phyloP scores from a whole-genome alignment of 2,113 vertebrate species.

The Pristiophorus japonicus region DNA sequence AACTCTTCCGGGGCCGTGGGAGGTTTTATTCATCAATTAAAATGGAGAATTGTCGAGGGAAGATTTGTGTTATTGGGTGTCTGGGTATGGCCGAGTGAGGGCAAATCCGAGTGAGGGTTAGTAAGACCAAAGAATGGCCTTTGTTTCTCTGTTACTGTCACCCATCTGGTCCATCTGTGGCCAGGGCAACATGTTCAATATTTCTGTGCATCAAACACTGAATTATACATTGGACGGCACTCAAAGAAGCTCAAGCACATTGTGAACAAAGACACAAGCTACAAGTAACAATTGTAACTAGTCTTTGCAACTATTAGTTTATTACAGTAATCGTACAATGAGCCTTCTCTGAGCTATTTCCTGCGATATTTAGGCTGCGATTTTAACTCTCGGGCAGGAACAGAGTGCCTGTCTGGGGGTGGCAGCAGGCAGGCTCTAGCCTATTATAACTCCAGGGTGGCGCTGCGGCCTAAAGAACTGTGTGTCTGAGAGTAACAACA shows the following conservation, averaged over 20 bases:
- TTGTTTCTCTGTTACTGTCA: neutral
- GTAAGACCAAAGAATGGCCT: neutral
- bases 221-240: neutral
- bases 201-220: neutral
- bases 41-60: neutral
- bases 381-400: neutral
- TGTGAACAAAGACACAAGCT: neutral
- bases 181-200: neutral
- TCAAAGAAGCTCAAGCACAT: neutral
- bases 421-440: neutral
- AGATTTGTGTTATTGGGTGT: neutral
- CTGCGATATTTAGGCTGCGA: neutral
- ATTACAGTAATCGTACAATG: too few relatives aligned
- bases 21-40: neutral
- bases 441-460: too few relatives aligned
- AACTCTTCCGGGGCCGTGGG: neutral
- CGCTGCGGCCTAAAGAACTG: neutral
- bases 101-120: neutral
- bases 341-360: neutral
- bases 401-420: neutral
- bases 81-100: neutral
- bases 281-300: neutral
- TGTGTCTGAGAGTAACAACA: too few relatives aligned
- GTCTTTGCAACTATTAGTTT: too few relatives aligned
- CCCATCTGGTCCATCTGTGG: neutral